phyloP scores from a whole-genome alignment of 2,888 invertebrate genomes.

The Nemapogon koenigi region DNA sequence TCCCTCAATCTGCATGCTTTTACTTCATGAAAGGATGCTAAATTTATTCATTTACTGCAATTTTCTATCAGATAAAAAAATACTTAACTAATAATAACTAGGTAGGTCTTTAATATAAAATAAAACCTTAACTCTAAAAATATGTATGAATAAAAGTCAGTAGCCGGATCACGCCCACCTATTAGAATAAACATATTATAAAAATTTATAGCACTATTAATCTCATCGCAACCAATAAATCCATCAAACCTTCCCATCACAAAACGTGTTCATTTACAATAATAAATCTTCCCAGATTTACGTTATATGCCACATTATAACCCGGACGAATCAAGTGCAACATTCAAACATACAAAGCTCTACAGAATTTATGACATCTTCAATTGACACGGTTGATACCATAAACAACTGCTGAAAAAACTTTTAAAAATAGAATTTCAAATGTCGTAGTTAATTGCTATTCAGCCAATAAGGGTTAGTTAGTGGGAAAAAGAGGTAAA shows the following conservation, averaged over 20 bases:
- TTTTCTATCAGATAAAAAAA: no score
- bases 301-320: slow-evolving; percentile 42
- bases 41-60: no score
- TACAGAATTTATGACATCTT: no score
- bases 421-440: slow-evolving; percentile 61
- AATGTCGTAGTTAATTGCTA: slow-evolving; percentile 62
- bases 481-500: slow-evolving; percentile 37
- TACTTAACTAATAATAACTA: no score
- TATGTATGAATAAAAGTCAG: slow-evolving; percentile 11
- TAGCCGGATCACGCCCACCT: slow-evolving; percentile 35
- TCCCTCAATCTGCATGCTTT: no score
- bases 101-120: no score
- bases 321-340: slow-evolving; percentile 26
- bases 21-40: no score
- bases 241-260: slow-evolving; percentile 41
- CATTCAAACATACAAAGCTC: neutral
- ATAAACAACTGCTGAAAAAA: slow-evolving; percentile 55
- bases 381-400: neutral
- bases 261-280: slow-evolving; percentile 42
- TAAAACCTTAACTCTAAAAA: no score
- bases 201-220: slow-evolving; percentile 39
- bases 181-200: slow-evolving; percentile 21
- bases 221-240: slow-evolving; percentile 46
- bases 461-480: slow-evolving; percentile 49
- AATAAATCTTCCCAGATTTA: slow-evolving; percentile 48